Base-by-base conservation (phyloP, 2,888 invertebrate species). In the Drosophila mayaguana region DNA sequence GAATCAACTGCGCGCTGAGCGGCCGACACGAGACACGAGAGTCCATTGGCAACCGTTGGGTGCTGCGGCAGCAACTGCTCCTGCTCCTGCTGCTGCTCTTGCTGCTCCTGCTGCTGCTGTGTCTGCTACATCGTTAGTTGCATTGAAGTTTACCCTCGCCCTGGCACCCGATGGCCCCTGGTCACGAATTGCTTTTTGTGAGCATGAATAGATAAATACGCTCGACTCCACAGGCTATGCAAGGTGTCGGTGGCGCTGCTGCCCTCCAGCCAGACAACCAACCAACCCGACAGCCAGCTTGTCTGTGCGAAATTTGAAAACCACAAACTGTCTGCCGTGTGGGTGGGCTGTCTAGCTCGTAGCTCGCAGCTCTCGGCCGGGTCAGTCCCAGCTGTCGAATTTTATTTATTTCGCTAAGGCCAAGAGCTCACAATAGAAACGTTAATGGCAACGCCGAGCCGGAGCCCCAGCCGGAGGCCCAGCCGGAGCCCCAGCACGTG, bases 141-240 rank as follows among this genome's bases (percentile, higher is more conserved):
- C 85, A 86, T 86, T 84, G 84, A 86, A 86, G 89, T 81, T 84
- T 60, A 59, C 25, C 61, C 53, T 38, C 34, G 46, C 20, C 28
- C 48, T 14, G 46, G 34, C 25, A 6, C 22, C 34, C 45, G 12
- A 11, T 25, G 32, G 16, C 20, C 55, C 73, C 14, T 45, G 48
- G 42, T 57, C 62, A 48, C 64, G 85, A 77, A 84, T 82, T 81
- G 78, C 84, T 81, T 87, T 80, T 81, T 77, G 75, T 55, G 82
- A 80, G 85, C 89, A 84, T 89, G 86, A 87, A 86, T 86, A 89
- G 89, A 86, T 89, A 86, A 86, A 87, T 86, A 87, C 80, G 85
- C 66, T 43, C 57, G 60, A 59, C 57, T 59, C 40, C 43, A 53
- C 36, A 32, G 59, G 59, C 65, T 34, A 25, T 25, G 40, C 22